phyloP scores from a whole-genome alignment of 1,140 invertebrate species.

The Camponotus vicinus region DNA sequence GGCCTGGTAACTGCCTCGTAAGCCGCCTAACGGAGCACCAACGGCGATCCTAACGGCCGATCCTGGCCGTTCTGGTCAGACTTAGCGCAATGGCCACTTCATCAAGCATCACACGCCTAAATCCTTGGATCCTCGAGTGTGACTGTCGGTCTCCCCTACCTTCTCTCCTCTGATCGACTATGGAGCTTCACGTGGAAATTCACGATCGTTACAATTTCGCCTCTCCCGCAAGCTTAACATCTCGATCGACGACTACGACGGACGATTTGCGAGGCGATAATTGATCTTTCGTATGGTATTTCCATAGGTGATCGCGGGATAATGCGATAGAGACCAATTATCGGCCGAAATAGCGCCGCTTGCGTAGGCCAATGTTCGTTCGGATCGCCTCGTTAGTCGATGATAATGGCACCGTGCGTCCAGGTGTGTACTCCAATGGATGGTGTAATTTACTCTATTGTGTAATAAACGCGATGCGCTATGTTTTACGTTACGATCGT shows the following conservation, averaged over 20 bases:
- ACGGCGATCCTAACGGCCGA: conserved; percentile 61
- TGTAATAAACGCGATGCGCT: neutral
- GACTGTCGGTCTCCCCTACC: conserved; percentile 40
- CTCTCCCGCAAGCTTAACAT: conserved; percentile 30
- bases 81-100: conserved; percentile 78
- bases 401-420: neutral
- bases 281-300: conserved; percentile 42
- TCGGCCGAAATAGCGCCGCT: conserved; percentile 16
- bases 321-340: conserved; percentile 45
- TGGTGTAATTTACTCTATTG: conserved; percentile 24
- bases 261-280: neutral
- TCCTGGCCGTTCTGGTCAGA: conserved; percentile 66
- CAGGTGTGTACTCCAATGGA: neutral
- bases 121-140: conserved; percentile 69
- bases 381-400: conserved; percentile 44
- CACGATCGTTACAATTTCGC: conserved; percentile 38
- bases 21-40: conserved; percentile 79
- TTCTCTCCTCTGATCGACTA: conserved; percentile 20
- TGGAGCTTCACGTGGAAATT: conserved; percentile 37
- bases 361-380: conserved; percentile 29
- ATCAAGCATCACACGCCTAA: conserved; percentile 81
- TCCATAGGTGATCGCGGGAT: neutral
- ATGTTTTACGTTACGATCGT: neutral
- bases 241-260: neutral
- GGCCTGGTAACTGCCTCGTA: conserved; percentile 83